A percentile compares a stretch with the other conserved stretches of the same genome.
Conservation (phyloP, 2,888 invertebrate species). For the Ophion ventricosus region DNA sequence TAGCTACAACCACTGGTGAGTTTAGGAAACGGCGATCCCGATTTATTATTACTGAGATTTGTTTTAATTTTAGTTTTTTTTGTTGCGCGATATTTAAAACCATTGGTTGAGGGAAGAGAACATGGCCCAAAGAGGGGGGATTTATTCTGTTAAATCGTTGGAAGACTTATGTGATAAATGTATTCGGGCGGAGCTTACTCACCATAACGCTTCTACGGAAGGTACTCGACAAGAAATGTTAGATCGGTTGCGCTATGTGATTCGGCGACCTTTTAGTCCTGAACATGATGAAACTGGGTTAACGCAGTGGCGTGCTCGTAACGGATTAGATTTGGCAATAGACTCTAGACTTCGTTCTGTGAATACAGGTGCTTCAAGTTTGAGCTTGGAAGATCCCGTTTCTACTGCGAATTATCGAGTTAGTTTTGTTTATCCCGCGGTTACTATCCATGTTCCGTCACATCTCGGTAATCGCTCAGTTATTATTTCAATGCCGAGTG, state of each 20-base stretch:
- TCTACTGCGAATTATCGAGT: background rate
- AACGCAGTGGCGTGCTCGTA: conserved; percentile 1
- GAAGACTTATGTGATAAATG: background rate
- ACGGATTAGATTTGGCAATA: background rate
- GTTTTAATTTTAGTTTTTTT: too few relatives aligned
- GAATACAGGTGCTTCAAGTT: background rate
- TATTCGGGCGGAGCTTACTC: background rate
- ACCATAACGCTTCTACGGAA: background rate
- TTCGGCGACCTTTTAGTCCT: conserved; percentile 11
- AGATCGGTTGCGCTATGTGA: background rate
- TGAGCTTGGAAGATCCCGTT: background rate
- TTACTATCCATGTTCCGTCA: background rate
- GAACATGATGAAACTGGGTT: conserved; percentile 16
- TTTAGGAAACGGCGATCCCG: background rate
- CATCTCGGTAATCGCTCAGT: background rate
- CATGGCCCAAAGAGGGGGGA: too few relatives aligned
- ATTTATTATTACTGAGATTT: too few relatives aligned
- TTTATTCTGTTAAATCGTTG: too few relatives aligned
- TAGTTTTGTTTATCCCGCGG: background rate
- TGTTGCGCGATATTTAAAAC: too few relatives aligned
- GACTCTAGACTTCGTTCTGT: background rate
- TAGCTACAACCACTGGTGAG: background rate
- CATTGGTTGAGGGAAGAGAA: too few relatives aligned
- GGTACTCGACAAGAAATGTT: background rate
- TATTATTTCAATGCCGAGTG: background rate